phyloP scores from a whole-genome alignment of 2,113 vertebrate genomes.

The Seriola dumerili region DNA sequence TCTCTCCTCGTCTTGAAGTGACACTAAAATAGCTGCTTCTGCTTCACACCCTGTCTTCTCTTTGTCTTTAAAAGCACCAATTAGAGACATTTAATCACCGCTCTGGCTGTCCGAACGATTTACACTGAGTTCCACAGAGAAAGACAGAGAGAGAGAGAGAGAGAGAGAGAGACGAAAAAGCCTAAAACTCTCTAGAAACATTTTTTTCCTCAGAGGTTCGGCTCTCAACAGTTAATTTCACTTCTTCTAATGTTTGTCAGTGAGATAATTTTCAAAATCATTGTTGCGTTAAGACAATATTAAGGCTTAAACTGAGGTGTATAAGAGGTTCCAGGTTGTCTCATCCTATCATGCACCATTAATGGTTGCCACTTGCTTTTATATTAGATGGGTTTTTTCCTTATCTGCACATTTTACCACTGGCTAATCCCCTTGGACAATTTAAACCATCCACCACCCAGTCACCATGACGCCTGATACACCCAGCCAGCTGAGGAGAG shows the following conservation, averaged over 20 bases:
- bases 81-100: conserved; percentile 73
- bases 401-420: too few relatives aligned
- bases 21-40: conserved; percentile 67
- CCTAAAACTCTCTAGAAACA: not conserved
- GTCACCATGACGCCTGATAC: not conserved
- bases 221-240: not conserved
- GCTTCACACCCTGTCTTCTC: conserved; percentile 51
- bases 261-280: not conserved
- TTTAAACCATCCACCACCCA: not conserved
- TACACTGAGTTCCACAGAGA: conserved; percentile 21
- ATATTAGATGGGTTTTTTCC: not conserved
- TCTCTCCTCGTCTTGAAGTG: conserved; percentile 48
- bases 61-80: conserved; percentile 70
- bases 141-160: conserved; percentile 6
- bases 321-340: not conserved
- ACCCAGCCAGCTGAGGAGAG: too few relatives aligned
- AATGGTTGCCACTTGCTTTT: not conserved
- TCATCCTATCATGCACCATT: not conserved
- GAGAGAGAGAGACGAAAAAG: conserved; percentile 4
- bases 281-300: not conserved
- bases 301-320: not conserved
- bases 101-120: conserved; percentile 24
- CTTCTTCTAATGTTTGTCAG: not conserved
- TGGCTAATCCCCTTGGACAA: not conserved
- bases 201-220: not conserved